Evolutionary conservation across 2,888 invertebrate genomes (phyloP).

Genomic region (Augochlorella aurata): DNA sequence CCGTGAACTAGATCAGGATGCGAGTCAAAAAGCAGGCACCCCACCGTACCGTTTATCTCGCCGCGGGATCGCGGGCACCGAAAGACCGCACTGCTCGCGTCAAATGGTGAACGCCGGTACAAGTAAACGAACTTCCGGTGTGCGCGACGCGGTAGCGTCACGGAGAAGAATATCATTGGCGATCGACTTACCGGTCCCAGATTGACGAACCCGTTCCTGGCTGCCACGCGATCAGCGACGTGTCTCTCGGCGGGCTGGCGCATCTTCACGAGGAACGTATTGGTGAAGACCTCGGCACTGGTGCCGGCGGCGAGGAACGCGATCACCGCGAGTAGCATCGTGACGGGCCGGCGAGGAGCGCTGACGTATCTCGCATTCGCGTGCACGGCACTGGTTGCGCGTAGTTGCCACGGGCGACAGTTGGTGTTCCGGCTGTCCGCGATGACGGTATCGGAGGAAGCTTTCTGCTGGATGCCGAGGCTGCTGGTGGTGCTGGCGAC

Average conservation of each 20-base stretch:
- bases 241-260: constrained; percentile 89
- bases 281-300: constrained; percentile 92
- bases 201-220: constrained; percentile 95
- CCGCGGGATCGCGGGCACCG: too few relatives aligned
- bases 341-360: constrained; percentile 54
- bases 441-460: constrained; percentile 11
- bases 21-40: too few relatives aligned
- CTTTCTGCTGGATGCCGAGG: constrained; percentile 30
- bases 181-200: constrained; percentile 93
- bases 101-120: not conserved
- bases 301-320: constrained; percentile 55
- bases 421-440: constrained; percentile 15
- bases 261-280: constrained; percentile 96
- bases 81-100: not conserved
- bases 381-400: constrained; percentile 62
- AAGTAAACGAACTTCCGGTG: not conserved
- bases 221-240: constrained; percentile 91
- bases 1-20: too few relatives aligned
- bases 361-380: constrained; percentile 63
- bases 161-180: not conserved
- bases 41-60: too few relatives aligned
- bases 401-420: constrained; percentile 40
- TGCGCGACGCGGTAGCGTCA: not conserved
- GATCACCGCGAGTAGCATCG: constrained; percentile 65
- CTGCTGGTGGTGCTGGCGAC: constrained; percentile 13